phyloP scores from a whole-genome alignment of 2,888 invertebrate species.

The Drosophila meridionalis region DNA sequence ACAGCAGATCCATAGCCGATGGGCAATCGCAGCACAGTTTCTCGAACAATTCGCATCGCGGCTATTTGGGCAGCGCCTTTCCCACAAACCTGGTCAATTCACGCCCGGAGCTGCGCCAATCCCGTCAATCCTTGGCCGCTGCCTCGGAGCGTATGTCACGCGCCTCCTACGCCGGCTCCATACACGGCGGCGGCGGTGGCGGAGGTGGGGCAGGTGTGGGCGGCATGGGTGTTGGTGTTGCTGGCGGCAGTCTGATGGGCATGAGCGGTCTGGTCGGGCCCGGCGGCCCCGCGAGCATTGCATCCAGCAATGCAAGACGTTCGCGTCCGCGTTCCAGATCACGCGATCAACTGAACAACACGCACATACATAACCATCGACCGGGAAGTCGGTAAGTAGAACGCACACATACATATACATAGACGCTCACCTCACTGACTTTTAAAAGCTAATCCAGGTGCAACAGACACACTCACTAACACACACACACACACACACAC shows the following conservation, averaged over 20 bases:
- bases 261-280: conserved; percentile 73
- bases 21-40: conserved; percentile 96
- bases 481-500: conserved; percentile 8
- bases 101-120: conserved; percentile 93
- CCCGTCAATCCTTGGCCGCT: conserved; percentile 93
- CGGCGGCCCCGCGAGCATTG: conserved; percentile 86
- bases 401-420: conserved; percentile 31
- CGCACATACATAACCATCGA: conserved; percentile 86
- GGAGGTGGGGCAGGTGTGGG: conserved; percentile 34
- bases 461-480: conserved; percentile 32
- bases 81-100: conserved; percentile 92
- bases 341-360: conserved; percentile 87
- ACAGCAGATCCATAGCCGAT: conserved; percentile 91
- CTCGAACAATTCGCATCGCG: conserved; percentile 91
- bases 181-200: conserved; percentile 84
- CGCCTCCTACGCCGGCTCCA: conserved; percentile 89
- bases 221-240: conserved; percentile 47
- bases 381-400: conserved; percentile 90
- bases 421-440: background rate
- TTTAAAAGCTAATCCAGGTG: conserved; percentile 6
- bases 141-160: conserved; percentile 93
- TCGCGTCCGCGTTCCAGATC: conserved; percentile 92
- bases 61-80: conserved; percentile 88
- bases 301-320: conserved; percentile 87
- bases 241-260: conserved; percentile 74